A percentile compares a stretch with the other conserved stretches of the same genome.
Conservation (phyloP, 2,797 vertebrate species). For the Nyctalus aviator region DNA sequence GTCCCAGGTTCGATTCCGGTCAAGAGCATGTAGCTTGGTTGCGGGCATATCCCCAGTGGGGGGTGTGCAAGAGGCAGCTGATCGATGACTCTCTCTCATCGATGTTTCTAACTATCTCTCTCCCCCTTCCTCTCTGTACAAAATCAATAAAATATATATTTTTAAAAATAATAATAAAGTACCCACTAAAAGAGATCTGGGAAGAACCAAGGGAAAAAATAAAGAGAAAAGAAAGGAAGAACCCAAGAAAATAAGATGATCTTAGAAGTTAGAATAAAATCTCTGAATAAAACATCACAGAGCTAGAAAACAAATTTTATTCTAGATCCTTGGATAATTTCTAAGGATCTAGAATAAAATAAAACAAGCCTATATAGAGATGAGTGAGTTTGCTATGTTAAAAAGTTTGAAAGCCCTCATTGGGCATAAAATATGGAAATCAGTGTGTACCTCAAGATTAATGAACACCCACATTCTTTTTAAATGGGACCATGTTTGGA, state of each 20-base stretch:
- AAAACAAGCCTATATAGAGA: not conserved
- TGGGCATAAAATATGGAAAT: slow-evolving; percentile 3
- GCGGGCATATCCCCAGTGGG: too few species aligned
- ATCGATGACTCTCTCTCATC: too few species aligned
- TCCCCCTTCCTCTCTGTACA: too few species aligned
- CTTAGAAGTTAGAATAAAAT: slow-evolving; percentile 16
- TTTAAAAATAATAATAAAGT: too few species aligned
- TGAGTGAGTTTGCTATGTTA: not conserved
- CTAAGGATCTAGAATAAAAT: not conserved
- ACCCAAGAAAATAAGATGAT: not conserved
- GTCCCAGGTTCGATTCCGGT: too few species aligned
- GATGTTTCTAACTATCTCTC: too few species aligned
- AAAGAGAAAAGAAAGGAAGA: not conserved
- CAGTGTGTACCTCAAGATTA: not conserved
- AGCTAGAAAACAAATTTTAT: slow-evolving; percentile 29
- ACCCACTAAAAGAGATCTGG: not conserved
- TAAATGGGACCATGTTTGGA: not conserved
- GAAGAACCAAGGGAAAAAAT: not conserved
- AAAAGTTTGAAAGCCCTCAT: not conserved
- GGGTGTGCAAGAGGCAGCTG: too few species aligned
- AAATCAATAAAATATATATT: too few species aligned
- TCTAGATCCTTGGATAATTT: too few species aligned
- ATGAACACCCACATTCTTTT: not conserved
- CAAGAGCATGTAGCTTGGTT: too few species aligned
- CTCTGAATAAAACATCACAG: not conserved